phyloP scores from a whole-genome alignment of 2,888 invertebrate genomes.

The Leptopilina drosophilae region DNA sequence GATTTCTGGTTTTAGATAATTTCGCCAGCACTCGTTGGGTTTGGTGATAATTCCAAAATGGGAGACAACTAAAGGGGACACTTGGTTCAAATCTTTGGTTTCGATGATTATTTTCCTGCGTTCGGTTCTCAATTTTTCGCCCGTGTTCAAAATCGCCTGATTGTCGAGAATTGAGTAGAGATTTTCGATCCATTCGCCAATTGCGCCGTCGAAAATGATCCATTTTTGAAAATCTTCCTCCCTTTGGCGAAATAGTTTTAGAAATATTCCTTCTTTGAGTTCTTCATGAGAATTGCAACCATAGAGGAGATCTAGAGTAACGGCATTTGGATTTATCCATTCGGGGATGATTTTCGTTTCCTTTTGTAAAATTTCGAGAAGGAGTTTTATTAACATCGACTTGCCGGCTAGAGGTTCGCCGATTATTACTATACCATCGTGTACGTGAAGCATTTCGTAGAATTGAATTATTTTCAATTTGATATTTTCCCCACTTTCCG shows the following conservation, averaged over 20 bases:
- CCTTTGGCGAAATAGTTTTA: constrained; percentile 73
- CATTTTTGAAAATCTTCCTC: constrained; percentile 75
- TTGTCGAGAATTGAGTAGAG: constrained; percentile 80
- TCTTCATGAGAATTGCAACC: constrained; percentile 78
- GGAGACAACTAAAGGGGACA: constrained; percentile 81
- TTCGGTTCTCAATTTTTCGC: constrained; percentile 80
- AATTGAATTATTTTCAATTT: constrained; percentile 80
- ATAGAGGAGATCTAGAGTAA: constrained; percentile 79
- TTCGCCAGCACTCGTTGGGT: constrained; percentile 77
- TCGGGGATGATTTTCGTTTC: constrained; percentile 73
- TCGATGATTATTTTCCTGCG: constrained; percentile 81
- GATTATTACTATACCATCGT: constrained; percentile 79
- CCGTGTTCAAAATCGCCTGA: constrained; percentile 80
- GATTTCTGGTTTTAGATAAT: constrained; percentile 73
- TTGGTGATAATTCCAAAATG: constrained; percentile 83
- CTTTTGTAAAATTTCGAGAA: constrained; percentile 76
- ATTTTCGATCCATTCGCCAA: constrained; percentile 81
- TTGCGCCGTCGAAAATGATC: constrained; percentile 82
- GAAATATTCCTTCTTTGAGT: constrained; percentile 78
- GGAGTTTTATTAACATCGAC: constrained; percentile 77
- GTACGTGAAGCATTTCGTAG: constrained; percentile 80
- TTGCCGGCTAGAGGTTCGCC: constrained; percentile 79
- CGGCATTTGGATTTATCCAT: constrained; percentile 80
- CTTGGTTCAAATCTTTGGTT: constrained; percentile 79
- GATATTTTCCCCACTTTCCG: constrained; percentile 76